Percentiles rank a stretch among this genome's conserved stretches.
Evolutionary conservation across 2,888 invertebrate species (phyloP).

Genomic region (Scaptomyza reducta): DNA sequence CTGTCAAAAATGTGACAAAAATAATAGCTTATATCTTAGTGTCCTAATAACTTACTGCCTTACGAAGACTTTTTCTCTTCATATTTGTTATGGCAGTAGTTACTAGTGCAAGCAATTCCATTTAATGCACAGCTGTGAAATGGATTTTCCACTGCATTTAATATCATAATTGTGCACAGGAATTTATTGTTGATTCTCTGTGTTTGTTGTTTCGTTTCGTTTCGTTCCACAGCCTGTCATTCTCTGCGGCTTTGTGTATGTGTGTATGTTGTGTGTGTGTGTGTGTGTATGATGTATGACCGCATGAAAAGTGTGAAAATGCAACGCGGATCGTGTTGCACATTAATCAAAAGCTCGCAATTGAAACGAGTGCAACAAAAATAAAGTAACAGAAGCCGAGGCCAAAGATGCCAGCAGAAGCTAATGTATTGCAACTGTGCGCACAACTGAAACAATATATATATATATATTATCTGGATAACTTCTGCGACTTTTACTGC

Average conservation of each 20-base stretch:
- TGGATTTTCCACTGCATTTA: slow-evolving; percentile 58
- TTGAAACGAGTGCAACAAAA: slow-evolving; percentile 39
- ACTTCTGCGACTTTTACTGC: too few species aligned
- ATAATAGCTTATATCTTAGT: too few species aligned
- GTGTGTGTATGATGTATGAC: slow-evolving; percentile 27
- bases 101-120: slow-evolving; percentile 6
- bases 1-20: too few species aligned
- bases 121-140: slow-evolving; percentile 44
- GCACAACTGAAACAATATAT: background rate
- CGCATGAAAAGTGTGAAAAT: slow-evolving; percentile 46
- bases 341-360: slow-evolving; percentile 58
- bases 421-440: slow-evolving; percentile 56
- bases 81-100: too few species aligned
- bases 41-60: too few species aligned
- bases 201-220: too few species aligned
- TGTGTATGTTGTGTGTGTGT: background rate
- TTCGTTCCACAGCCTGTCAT: slow-evolving; percentile 3
- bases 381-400: slow-evolving; percentile 38
- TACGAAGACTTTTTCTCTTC: too few species aligned
- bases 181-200: slow-evolving; percentile 15
- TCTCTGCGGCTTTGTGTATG: slow-evolving; percentile 1
- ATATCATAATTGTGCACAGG: slow-evolving; percentile 52
- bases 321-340: slow-evolving; percentile 27
- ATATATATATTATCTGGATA: background rate
- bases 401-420: slow-evolving; percentile 39